A percentile compares a stretch with the other conserved stretches of the same genome.
These are phyloP conservation scores for Sorex araneus DNA, from an alignment of 2,113 vertebrate genomes.

Conservation along the genomic window DNA sequence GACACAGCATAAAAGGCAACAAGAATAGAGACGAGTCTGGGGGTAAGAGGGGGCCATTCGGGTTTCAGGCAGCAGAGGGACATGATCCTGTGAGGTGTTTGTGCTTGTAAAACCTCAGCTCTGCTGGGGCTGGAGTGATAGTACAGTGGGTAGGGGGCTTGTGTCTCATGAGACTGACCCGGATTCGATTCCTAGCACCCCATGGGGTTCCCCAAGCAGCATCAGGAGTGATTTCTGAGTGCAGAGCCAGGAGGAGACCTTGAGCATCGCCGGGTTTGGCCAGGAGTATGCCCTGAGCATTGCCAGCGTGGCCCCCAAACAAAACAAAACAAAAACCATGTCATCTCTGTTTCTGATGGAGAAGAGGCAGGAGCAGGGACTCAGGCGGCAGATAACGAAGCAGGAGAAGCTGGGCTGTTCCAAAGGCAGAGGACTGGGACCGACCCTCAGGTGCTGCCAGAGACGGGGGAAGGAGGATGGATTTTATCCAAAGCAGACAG, in stretches of 20 bases:
- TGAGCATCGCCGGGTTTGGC: no score
- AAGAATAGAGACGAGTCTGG: background rate
- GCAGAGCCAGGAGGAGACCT: no score
- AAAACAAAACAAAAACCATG: no score
- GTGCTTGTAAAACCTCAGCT: background rate
- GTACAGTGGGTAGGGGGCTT: no score
- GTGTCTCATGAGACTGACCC: no score
- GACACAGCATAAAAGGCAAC: background rate
- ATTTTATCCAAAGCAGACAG: background rate
- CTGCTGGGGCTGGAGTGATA: background rate
- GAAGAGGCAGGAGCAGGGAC: background rate
- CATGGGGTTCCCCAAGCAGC: no score
- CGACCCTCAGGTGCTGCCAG: fast-evolving
- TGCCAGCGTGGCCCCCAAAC: no score
- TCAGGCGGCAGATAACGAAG: background rate
- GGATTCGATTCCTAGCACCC: no score
- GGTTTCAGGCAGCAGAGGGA: background rate
- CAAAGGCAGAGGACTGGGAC: background rate
- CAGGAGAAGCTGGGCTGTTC: background rate
- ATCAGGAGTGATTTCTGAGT: no score
- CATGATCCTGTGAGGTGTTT: fast-evolving
- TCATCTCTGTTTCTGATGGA: background rate
- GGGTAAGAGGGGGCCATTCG: background rate
- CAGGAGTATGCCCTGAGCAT: no score
- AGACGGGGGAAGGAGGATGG: background rate